Evolutionary conservation across 1,140 invertebrate genomes (phyloP), one percentile per base, ranked within the genome.

Genomic region (Rhopalosiphum padi): DNA sequence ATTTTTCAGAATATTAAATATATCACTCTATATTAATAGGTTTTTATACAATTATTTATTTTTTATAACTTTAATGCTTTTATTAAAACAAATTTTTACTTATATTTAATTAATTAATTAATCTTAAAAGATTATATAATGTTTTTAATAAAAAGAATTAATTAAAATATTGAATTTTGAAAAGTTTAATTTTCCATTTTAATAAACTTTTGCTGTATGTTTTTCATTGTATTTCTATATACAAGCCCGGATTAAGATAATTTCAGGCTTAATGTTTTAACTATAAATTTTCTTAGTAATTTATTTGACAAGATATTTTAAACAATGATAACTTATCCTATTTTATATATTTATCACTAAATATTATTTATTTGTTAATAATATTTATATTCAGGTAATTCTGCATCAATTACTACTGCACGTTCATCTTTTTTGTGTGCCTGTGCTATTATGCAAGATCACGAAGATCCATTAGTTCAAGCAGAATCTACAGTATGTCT

Each of bases 401-500:
- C 96, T 1, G 96, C 96, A 11, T 96, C 96, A 2, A 97, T 97
- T 93, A 96, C 96, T 94, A 96, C 96, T 89, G 97, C 97, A 60
- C 96, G 98, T 87, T 97, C 97, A 2, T 98, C 97, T 21, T 98
- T 98, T 95, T 95, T 98, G 22, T 98, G 97, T 95, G 97, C 97
- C 46, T 99, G 99, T 96, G 98, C 98, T 1, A 97, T 99, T 77
- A 97, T 99, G 96, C 97, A 99, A 95, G 97, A 98, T 95, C 98
- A 99, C 95, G 96, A 97, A 93, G 98, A 98, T 95, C 97, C 97
- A 2, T 96, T 98, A 35, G 98, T 99, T 4, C 98, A 99, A 95
- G 98, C 99, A 0, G 99, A 99, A 95, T 99, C 99, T 21, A 98
- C 99, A 23, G 97, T 98, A 48, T 99, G 99, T 95, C 96, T 99